Percentiles rank a stretch among this genome's conserved stretches.
phyloP scores from a whole-genome alignment of 2,888 invertebrate genomes.

The Dasypogon diadema region DNA sequence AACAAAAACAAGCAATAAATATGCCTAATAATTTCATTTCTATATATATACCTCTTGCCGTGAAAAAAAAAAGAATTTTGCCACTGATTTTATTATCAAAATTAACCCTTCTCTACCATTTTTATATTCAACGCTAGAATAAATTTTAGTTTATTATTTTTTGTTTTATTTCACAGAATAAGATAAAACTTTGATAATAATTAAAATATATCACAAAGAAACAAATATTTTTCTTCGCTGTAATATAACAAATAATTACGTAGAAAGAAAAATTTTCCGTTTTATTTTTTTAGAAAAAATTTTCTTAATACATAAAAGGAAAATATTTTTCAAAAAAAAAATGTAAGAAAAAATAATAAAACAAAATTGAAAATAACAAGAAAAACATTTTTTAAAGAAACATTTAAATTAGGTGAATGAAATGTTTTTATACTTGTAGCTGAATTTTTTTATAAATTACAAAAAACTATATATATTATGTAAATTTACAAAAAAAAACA shows the following conservation, averaged over 20 bases:
- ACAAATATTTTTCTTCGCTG: conserved; percentile 44
- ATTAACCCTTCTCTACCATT: neutral
- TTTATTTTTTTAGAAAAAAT: conserved; percentile 44
- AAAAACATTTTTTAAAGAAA: conserved; percentile 46
- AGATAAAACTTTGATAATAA: conserved; percentile 36
- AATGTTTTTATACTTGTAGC: conserved; percentile 56
- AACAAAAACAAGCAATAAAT: too few relatives aligned
- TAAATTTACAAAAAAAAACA: conserved; percentile 28
- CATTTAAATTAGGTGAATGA: conserved; percentile 52
- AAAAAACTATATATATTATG: conserved; percentile 41
- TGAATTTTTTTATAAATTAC: conserved; percentile 53
- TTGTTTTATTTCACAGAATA: conserved; percentile 1
- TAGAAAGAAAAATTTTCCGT: conserved; percentile 27
- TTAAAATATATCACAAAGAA: conserved; percentile 28
- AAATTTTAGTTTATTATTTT: neutral
- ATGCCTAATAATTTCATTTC: too few relatives aligned
- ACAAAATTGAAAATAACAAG: conserved; percentile 37
- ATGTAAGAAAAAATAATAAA: conserved; percentile 35
- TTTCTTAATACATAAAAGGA: conserved; percentile 33
- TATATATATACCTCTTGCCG: too few relatives aligned
- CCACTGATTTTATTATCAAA: too few relatives aligned
- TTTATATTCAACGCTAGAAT: too few relatives aligned
- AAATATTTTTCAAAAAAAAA: conserved; percentile 47
- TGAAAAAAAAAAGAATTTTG: too few relatives aligned
- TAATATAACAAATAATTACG: conserved; percentile 37